Percentiles rank a stretch among this genome's conserved stretches.
phyloP scores from a whole-genome alignment of 2,888 invertebrate genomes.

The Polietes domitor region DNA sequence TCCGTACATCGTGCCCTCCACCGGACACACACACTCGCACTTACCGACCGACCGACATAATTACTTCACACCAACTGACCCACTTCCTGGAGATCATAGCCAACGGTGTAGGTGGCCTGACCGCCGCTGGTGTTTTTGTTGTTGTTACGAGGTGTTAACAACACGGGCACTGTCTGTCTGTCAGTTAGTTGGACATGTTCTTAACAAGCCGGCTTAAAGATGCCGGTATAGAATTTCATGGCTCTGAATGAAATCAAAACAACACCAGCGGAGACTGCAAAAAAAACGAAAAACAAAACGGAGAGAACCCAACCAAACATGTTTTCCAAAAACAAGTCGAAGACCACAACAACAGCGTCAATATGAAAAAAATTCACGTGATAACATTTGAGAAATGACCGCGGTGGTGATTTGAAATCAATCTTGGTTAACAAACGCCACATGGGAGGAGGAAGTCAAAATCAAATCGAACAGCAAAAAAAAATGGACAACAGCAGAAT shows the following conservation, averaged over 20 bases:
- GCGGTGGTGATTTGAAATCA: conserved; percentile 33
- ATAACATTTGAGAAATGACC: not conserved
- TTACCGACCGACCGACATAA: too few relatives aligned
- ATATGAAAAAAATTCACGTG: conserved; percentile 32
- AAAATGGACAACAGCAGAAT: not conserved
- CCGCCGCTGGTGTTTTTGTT: not conserved
- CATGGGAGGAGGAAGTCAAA: conserved; percentile 38
- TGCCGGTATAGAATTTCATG: not conserved
- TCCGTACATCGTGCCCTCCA: not conserved
- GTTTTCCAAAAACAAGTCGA: not conserved
- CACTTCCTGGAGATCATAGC: conserved; percentile 3
- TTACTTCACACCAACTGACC: conserved; percentile 41
- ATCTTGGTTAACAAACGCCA: not conserved
- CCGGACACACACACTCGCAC: too few relatives aligned
- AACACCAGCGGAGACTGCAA: conserved; percentile 5
- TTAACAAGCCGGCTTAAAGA: conserved; percentile 35
- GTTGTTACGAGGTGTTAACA: conserved; percentile 26
- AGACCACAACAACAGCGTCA: not conserved
- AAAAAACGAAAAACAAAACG: conserved; percentile 26
- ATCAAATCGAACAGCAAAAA: not conserved
- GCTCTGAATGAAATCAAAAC: conserved; percentile 14
- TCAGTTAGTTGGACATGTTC: not conserved
- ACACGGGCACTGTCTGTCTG: not conserved
- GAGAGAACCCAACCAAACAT: not conserved
- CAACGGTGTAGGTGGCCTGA: conserved; percentile 51